Evolutionary conservation across 1,140 invertebrate species (phyloP).

Genomic region (Drosophila sproati): DNA sequence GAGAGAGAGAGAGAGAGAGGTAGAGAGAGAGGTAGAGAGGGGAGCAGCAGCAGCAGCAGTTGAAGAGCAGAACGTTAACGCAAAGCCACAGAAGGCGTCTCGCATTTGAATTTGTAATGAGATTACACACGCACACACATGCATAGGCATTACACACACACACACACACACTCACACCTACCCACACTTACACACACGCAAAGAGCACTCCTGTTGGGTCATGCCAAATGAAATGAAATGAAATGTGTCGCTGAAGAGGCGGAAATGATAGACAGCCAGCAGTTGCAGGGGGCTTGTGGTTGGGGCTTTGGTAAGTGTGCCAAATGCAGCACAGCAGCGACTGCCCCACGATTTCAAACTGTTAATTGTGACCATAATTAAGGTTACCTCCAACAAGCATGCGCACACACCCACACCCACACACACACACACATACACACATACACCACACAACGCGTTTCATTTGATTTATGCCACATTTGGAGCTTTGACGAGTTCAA

Average conservation of each 20-base stretch:
- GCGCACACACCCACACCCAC: constrained; percentile 1
- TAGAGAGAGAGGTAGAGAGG: not conserved
- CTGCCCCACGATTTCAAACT: constrained; percentile 52
- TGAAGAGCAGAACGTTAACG: constrained; percentile 24
- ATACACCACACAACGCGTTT: constrained; percentile 53
- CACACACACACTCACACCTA: constrained; percentile 27
- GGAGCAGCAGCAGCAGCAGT: constrained; percentile 5
- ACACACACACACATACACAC: not conserved
- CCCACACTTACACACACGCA: constrained; percentile 19
- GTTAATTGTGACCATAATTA: constrained; percentile 82
- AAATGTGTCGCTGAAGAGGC: constrained; percentile 52
- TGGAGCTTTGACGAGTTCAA: not conserved
- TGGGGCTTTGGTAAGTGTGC: constrained; percentile 24
- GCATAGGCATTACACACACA: constrained; percentile 5
- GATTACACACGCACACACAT: constrained; percentile 59
- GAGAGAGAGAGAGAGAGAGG: not conserved
- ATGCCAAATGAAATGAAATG: constrained; percentile 75
- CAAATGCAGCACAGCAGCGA: constrained; percentile 22
- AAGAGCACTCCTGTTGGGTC: constrained; percentile 31
- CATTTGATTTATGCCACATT: constrained; percentile 58
- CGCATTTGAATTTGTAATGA: constrained; percentile 80
- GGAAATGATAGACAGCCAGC: too few species aligned
- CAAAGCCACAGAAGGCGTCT: constrained; percentile 47
- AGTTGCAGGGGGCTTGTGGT: not conserved
- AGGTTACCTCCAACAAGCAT: constrained; percentile 59